Percentiles rank a stretch among this genome's conserved stretches.
Evolutionary conservation across 2,888 invertebrate species (phyloP).

Genomic region (Muschampia plurimacula): DNA sequence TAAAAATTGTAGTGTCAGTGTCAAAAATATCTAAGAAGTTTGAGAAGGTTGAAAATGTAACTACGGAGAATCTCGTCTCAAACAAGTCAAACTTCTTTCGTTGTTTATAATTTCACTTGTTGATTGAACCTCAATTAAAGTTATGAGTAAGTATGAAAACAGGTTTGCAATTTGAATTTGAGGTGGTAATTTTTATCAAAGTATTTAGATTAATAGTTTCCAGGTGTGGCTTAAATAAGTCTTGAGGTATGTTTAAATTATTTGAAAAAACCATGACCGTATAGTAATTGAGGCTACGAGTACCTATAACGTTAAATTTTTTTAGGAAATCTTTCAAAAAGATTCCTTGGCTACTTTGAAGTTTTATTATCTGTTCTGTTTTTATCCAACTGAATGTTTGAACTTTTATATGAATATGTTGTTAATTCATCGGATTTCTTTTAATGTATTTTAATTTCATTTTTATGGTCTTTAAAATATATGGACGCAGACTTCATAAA

Average conservation of each 20-base stretch:
- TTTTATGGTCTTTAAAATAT: too few relatives aligned
- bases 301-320: too few relatives aligned
- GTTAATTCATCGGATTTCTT: too few relatives aligned
- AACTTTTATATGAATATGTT: too few relatives aligned
- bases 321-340: too few relatives aligned
- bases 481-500: too few relatives aligned
- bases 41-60: neutral
- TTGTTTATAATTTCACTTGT: conserved; percentile 23
- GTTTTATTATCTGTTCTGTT: too few relatives aligned
- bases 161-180: conserved; percentile 15
- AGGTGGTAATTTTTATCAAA: conserved; percentile 14
- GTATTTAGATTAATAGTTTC: conserved; percentile 18
- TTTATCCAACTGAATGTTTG: too few relatives aligned
- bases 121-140: conserved; percentile 21
- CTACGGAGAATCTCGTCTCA: neutral
- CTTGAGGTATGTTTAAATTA: neutral
- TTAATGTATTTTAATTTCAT: too few relatives aligned
- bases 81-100: neutral
- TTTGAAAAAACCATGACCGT: neutral
- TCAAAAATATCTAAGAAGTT: neutral
- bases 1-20: too few relatives aligned
- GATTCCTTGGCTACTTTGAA: too few relatives aligned
- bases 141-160: neutral
- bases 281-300: too few relatives aligned
- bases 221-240: conserved; percentile 17